Percentiles rank a stretch among this genome's conserved stretches.
Conservation (phyloP, 2,888 invertebrate genomes). For the Patella ulyssiponensis region DNA sequence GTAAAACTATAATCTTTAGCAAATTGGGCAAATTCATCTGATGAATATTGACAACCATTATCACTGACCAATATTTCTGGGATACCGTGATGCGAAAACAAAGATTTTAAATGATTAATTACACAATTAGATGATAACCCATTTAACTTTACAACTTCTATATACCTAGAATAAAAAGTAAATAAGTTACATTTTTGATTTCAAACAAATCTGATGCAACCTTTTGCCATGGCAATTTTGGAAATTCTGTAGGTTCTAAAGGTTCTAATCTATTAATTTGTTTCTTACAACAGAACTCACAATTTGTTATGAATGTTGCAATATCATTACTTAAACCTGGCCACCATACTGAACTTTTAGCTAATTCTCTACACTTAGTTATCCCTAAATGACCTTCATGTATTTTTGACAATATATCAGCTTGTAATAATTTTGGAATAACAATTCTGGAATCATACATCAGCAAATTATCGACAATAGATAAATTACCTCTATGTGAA, state of each 20-base stretch:
- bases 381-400: neutral
- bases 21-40: too few relatives aligned
- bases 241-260: conserved; percentile 19
- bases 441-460: neutral
- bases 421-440: neutral
- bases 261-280: conserved; percentile 13
- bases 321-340: neutral
- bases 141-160: conserved; percentile 15
- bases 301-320: neutral
- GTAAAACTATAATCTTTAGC: too few relatives aligned
- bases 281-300: neutral
- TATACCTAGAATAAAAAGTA: conserved; percentile 15
- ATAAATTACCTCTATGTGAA: neutral
- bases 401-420: neutral
- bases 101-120: conserved; percentile 14
- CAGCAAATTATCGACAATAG: neutral
- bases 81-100: conserved; percentile 17
- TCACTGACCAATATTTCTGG: conserved; percentile 11
- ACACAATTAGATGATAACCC: conserved; percentile 14
- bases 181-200: too few relatives aligned
- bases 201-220: conserved; percentile 19
- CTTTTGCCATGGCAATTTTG: conserved; percentile 19
- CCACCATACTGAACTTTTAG: neutral
- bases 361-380: neutral
- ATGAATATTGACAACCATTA: neutral